Evolutionary conservation across 1,140 invertebrate genomes (phyloP).

Genomic region (Odontomachus brunneus): DNA sequence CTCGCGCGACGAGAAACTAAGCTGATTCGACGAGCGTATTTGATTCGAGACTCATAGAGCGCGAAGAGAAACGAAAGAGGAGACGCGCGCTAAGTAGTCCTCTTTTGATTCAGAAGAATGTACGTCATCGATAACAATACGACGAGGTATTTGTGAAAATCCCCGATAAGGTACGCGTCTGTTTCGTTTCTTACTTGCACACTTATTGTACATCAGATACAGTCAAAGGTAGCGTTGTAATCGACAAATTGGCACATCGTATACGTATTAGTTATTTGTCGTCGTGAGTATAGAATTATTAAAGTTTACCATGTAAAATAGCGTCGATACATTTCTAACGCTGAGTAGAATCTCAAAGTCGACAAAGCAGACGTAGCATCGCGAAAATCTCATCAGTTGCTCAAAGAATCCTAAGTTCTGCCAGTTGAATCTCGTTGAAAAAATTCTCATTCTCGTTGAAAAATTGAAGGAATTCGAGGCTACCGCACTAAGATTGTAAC

Average conservation of each 20-base stretch:
- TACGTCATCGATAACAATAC: not conserved
- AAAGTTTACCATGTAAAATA: not conserved
- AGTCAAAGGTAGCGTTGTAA: slow-evolving; percentile 13
- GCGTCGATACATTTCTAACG: slow-evolving; percentile 8
- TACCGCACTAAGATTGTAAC: no score
- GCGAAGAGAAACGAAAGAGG: not conserved
- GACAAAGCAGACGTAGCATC: not conserved
- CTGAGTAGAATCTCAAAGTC: not conserved
- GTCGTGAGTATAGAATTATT: not conserved
- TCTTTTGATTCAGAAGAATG: slow-evolving; percentile 22
- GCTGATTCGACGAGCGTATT: slow-evolving; percentile 20
- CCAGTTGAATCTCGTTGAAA: slow-evolving; percentile 5
- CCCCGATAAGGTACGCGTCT: not conserved
- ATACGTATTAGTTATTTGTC: slow-evolving; percentile 41
- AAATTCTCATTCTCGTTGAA: no score
- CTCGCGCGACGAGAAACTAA: slow-evolving; percentile 24
- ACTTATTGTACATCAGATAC: slow-evolving; percentile 27
- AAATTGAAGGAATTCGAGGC: not conserved
- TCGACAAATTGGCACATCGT: slow-evolving; percentile 24
- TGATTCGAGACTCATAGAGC: slow-evolving; percentile 42
- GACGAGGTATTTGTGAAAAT: not conserved
- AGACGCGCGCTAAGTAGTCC: not conserved
- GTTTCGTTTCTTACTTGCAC: not conserved
- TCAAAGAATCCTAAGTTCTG: not conserved
- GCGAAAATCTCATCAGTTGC: not conserved